A percentile compares a stretch with the other conserved stretches of the same genome.
Conservation (phyloP, 2,888 invertebrate species). For the Phorcus lineatus region DNA sequence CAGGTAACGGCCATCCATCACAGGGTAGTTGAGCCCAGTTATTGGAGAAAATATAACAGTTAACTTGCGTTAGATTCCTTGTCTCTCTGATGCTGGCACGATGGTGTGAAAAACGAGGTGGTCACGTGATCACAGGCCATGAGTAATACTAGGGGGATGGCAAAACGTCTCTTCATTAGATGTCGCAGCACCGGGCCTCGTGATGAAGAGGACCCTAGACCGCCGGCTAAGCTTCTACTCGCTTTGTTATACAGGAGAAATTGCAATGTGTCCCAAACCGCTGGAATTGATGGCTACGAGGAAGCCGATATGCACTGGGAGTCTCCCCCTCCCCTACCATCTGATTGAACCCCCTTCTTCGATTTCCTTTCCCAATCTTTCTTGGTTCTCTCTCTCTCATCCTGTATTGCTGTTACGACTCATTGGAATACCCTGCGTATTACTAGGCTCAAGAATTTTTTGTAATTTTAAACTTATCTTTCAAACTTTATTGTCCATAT, state of each 20-base stretch:
- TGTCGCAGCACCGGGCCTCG: neutral
- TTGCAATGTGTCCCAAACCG: constrained; percentile 14
- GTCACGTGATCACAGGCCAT: neutral
- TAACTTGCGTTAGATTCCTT: neutral
- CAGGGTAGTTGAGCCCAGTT: too few relatives aligned
- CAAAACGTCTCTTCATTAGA: neutral
- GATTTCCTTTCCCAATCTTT: too few relatives aligned
- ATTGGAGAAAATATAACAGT: neutral
- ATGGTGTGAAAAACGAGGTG: neutral
- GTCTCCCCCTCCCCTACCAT: too few relatives aligned
- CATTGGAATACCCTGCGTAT: too few relatives aligned
- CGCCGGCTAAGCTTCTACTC: neutral
- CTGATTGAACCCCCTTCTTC: too few relatives aligned
- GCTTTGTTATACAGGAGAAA: constrained; percentile 13
- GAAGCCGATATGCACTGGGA: neutral
- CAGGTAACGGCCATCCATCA: too few relatives aligned
- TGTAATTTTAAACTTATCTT: too few relatives aligned
- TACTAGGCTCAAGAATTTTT: too few relatives aligned
- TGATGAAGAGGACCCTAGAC: neutral
- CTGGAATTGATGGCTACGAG: neutral
- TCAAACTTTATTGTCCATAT: neutral
- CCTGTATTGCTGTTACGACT: too few relatives aligned
- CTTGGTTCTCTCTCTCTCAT: too few relatives aligned
- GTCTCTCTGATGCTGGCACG: neutral
- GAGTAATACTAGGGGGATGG: neutral